Conservation (phyloP, 2,888 invertebrate genomes). For the Drosophila dives region DNA sequence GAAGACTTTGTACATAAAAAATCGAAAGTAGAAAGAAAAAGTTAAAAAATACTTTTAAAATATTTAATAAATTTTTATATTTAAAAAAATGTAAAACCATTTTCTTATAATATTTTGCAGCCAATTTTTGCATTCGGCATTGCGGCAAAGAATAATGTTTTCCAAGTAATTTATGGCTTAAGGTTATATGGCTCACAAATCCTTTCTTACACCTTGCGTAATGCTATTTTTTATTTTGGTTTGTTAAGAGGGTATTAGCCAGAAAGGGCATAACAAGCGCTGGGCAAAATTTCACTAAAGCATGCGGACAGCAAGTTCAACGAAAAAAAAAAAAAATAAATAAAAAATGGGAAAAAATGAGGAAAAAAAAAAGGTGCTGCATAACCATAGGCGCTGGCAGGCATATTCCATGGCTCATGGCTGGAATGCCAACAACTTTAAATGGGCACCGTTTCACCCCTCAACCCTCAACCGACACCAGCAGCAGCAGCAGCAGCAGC, state of each 20-base stretch:
- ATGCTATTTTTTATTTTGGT: background rate
- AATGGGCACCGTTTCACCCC: slow-evolving; percentile 19
- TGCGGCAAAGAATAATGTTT: background rate
- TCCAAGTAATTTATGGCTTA: slow-evolving; percentile 1
- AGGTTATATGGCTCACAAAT: background rate
- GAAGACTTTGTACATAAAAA: background rate
- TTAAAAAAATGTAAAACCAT: background rate
- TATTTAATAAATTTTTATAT: background rate
- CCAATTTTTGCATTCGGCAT: no score
- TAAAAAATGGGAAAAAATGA: background rate
- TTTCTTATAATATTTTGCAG: background rate
- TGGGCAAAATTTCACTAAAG: slow-evolving; percentile 51
- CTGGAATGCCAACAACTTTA: slow-evolving; percentile 64
- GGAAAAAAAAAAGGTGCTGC: slow-evolving; percentile 45
- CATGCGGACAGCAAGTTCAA: slow-evolving; percentile 43
- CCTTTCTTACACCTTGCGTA: background rate
- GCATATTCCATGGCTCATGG: slow-evolving; percentile 55
- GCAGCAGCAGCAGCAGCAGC: background rate
- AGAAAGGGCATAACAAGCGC: slow-evolving; percentile 27
- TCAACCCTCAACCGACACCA: background rate
- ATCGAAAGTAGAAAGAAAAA: background rate
- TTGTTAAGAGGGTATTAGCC: slow-evolving; percentile 22
- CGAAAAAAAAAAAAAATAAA: slow-evolving; percentile 28
- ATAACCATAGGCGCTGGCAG: slow-evolving; percentile 69
- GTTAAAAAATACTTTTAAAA: no score